phyloP scores from a whole-genome alignment of 2,113 vertebrate genomes.

The Lethenteron camtschaticum region DNA sequence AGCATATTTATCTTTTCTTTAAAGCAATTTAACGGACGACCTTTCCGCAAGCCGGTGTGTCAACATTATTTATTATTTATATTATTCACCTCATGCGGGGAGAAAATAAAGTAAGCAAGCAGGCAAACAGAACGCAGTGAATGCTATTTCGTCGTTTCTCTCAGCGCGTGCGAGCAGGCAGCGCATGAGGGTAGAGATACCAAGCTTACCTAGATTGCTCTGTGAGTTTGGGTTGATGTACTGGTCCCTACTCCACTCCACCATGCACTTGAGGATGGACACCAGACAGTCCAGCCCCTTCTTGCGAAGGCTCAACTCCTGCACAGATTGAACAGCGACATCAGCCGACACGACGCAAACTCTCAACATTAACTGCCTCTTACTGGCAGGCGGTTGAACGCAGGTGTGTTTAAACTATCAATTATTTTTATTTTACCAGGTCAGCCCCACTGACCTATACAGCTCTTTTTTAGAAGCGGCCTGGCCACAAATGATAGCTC shows the following conservation, averaged over 20 bases:
- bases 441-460: neutral
- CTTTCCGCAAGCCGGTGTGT: too few species aligned
- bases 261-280: constrained; percentile 96
- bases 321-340: constrained; percentile 4
- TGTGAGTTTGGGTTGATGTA: constrained; percentile 98
- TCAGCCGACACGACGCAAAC: constrained; percentile 7
- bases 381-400: neutral
- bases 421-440: neutral
- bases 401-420: neutral
- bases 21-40: too few species aligned
- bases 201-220: constrained; percentile 77
- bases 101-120: too few species aligned
- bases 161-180: too few species aligned
- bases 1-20: too few species aligned
- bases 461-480: neutral
- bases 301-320: constrained; percentile 91
- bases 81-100: too few species aligned
- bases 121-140: too few species aligned
- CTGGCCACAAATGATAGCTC: too few species aligned
- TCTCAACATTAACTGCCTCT: constrained; percentile 9
- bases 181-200: too few species aligned
- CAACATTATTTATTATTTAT: too few species aligned
- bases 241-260: constrained; percentile 98
- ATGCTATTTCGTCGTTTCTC: too few species aligned
- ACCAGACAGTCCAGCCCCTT: constrained; percentile 93